phyloP scores from a whole-genome alignment of 2,113 vertebrate species.

The Chaetodon trifascialis region DNA sequence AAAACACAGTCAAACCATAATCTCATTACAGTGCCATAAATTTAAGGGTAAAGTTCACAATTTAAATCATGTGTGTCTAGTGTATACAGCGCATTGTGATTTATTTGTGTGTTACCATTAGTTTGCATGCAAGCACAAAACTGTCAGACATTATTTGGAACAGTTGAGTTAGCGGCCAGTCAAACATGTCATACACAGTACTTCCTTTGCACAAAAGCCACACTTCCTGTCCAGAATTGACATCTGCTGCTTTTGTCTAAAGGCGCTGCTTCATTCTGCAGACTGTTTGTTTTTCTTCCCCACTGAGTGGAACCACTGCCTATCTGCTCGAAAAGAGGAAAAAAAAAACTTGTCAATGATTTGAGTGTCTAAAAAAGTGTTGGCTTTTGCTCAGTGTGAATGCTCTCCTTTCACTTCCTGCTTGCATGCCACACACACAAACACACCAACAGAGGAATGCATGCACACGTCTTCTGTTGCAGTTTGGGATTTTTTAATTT shows the following conservation, averaged over 20 bases:
- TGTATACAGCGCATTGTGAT: neutral
- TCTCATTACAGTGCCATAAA: neutral
- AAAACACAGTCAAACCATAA: neutral
- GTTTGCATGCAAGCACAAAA: neutral
- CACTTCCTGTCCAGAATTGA: slow-evolving; percentile 74
- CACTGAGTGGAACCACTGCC: slow-evolving; percentile 27
- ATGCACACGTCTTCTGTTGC: slow-evolving; percentile 33
- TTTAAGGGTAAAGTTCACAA: neutral
- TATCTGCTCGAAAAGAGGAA: slow-evolving; percentile 44
- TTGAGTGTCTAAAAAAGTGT: slow-evolving; percentile 14
- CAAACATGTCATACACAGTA: slow-evolving; percentile 35
- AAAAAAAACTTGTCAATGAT: slow-evolving; percentile 23
- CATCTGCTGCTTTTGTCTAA: slow-evolving; percentile 72
- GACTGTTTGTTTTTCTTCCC: slow-evolving; percentile 63
- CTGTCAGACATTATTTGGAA: slow-evolving; percentile 2
- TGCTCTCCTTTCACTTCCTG: slow-evolving; percentile 76
- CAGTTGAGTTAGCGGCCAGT: slow-evolving; percentile 31
- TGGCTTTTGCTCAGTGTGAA: slow-evolving; percentile 53
- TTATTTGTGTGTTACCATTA: slow-evolving; percentile 32
- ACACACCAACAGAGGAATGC: slow-evolving; percentile 7
- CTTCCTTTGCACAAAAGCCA: slow-evolving; percentile 69
- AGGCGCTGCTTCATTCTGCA: slow-evolving; percentile 33
- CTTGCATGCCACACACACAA: slow-evolving; percentile 54
- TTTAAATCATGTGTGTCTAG: slow-evolving; percentile 14
- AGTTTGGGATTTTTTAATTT: slow-evolving; percentile 24